Percentiles rank a stretch among this genome's conserved stretches.
phyloP scores from a whole-genome alignment of 2,797 vertebrate species.

The Pseudochirops cupreus region DNA sequence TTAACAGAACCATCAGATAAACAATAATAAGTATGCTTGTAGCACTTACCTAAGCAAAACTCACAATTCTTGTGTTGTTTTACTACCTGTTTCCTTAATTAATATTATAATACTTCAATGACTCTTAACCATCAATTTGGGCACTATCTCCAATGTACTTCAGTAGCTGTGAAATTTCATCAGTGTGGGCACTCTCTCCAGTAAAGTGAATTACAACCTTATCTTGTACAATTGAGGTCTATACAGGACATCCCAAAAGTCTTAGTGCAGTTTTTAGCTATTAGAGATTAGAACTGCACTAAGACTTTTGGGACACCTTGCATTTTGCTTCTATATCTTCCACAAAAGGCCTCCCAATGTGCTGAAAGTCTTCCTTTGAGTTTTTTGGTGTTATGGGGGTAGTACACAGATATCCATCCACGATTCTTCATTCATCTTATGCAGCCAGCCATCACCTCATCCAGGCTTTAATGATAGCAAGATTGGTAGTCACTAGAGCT shows the following conservation, averaged over 20 bases:
- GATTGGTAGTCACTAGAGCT: background rate
- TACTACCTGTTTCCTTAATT: background rate
- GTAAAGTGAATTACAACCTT: background rate
- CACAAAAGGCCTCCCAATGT: background rate
- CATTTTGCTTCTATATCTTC: background rate
- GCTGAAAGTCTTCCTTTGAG: background rate
- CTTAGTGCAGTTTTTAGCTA: background rate
- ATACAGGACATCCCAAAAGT: background rate
- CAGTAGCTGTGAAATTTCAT: background rate
- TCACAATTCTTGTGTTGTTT: background rate
- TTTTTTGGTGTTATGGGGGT: background rate
- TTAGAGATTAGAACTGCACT: background rate
- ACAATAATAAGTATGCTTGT: background rate
- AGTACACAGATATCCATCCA: background rate
- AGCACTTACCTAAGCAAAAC: background rate
- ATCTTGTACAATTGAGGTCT: background rate
- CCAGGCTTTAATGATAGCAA: background rate
- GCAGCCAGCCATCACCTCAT: background rate
- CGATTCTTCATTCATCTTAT: background rate
- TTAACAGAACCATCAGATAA: background rate
- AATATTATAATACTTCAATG: background rate
- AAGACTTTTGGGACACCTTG: background rate
- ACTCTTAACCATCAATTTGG: background rate
- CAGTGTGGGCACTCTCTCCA: background rate
- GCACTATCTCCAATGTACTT: background rate